These are phyloP conservation scores for Himalopsyche japonica DNA, from an alignment of 2,888 invertebrate species.

Conservation along the genomic window DNA sequence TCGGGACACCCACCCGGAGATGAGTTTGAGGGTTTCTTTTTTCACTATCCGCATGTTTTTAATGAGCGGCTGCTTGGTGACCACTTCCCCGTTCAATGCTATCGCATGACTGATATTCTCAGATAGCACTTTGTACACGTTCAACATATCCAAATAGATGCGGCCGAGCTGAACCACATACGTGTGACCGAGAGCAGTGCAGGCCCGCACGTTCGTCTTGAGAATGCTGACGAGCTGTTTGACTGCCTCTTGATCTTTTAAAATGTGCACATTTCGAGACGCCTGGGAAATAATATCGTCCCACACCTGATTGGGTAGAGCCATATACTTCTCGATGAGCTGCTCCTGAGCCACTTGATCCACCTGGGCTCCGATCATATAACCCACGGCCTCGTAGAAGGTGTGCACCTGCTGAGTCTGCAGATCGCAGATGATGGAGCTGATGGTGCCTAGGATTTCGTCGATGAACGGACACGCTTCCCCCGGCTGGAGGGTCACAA, in stretches of 20 bases:
- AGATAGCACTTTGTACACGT: conserved; percentile 98
- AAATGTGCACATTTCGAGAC: conserved; percentile 92
- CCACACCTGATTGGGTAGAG: conserved; percentile 97
- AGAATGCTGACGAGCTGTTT: conserved; percentile 97
- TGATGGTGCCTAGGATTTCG: conserved; percentile 94
- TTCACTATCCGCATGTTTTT: conserved; percentile 98
- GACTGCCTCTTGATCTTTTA: conserved; percentile 95
- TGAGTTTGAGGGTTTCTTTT: conserved; percentile 95
- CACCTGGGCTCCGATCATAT: conserved; percentile 96
- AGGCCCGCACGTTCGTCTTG: conserved; percentile 99
- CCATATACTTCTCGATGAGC: conserved; percentile 97
- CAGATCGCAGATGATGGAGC: conserved; percentile 97
- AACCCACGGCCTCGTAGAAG: conserved; percentile 98
- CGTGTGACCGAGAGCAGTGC: conserved; percentile 95
- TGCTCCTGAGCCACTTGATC: conserved; percentile 90
- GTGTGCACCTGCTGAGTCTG: conserved; percentile 99
- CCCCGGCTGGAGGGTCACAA: conserved; percentile 94
- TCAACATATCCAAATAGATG: conserved; percentile 98
- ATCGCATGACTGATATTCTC: conserved; percentile 95
- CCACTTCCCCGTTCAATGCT: conserved; percentile 89
- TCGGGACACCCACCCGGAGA: conserved; percentile 94
- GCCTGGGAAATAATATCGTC: conserved; percentile 97
- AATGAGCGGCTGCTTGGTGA: conserved; percentile 97
- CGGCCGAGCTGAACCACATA: conserved; percentile 94
- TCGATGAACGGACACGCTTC: conserved; percentile 98